Percentiles rank a stretch among this genome's conserved stretches.
These are phyloP conservation scores for Phoxinus phoxinus DNA, from an alignment of 2,113 vertebrate species.

Conservation along the genomic window DNA sequence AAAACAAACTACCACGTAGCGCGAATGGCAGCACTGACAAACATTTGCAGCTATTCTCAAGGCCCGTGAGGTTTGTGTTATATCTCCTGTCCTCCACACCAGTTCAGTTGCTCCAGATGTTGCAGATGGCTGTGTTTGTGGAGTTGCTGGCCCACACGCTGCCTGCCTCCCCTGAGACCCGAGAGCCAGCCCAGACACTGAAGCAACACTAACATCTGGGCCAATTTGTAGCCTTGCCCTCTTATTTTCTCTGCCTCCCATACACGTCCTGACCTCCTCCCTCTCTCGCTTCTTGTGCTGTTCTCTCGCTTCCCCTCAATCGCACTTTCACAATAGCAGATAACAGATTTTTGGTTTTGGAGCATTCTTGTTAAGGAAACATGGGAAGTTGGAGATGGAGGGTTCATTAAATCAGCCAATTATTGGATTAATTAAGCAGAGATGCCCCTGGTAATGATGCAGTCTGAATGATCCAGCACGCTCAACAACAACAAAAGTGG, in stretches of 20 bases:
- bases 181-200: slow-evolving; percentile 7
- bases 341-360: not conserved
- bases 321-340: not conserved
- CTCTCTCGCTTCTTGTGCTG: not conserved
- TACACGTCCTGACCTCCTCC: not conserved
- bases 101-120: slow-evolving; percentile 55
- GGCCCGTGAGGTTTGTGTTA: slow-evolving; percentile 56
- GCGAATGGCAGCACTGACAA: not conserved
- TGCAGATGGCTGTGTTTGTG: slow-evolving; percentile 41
- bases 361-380: not conserved
- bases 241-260: slow-evolving; percentile 36
- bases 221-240: slow-evolving; percentile 12
- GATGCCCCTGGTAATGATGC: slow-evolving; percentile 11
- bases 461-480: not conserved
- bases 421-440: slow-evolving; percentile 37
- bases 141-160: slow-evolving; percentile 48
- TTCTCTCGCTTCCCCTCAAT: not conserved
- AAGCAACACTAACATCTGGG: slow-evolving; percentile 44
- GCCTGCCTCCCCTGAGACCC: slow-evolving; percentile 27
- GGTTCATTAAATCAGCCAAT: not conserved
- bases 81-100: slow-evolving; percentile 16
- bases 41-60: slow-evolving; percentile 41
- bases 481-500: too few relatives aligned
- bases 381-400: slow-evolving; percentile 41
- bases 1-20: not conserved